Conservation (phyloP, 1,140 invertebrate species). For the Cydia strobilella region DNA sequence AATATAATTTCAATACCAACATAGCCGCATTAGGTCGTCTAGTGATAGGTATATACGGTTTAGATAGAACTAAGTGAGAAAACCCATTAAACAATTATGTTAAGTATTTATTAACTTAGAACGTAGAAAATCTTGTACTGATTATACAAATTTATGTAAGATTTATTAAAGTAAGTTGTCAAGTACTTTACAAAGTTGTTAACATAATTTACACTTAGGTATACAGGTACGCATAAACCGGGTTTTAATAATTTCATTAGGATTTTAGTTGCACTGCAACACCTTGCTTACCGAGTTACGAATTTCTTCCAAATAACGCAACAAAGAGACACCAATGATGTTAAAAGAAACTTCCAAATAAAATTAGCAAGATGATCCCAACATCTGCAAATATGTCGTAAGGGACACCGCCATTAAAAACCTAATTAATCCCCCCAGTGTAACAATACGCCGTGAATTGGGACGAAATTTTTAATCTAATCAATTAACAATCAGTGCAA, state of each 20-base stretch:
- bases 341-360: slow-evolving; percentile 18
- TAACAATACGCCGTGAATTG: slow-evolving; percentile 69
- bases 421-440: slow-evolving; percentile 63
- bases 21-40: no score
- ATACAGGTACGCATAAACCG: not conserved
- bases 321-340: not conserved
- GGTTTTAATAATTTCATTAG: not conserved
- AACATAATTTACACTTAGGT: slow-evolving; percentile 1
- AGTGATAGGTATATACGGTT: not conserved
- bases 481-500: slow-evolving; percentile 80
- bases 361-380: slow-evolving; percentile 41
- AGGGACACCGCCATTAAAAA: slow-evolving; percentile 70
- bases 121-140: slow-evolving; percentile 17
- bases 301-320: not conserved
- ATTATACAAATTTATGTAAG: slow-evolving; percentile 32
- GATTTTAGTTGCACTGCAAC: not conserved
- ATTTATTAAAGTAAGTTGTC: slow-evolving; percentile 9
- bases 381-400: slow-evolving; percentile 67
- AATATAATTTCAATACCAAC: no score
- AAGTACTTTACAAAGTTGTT: slow-evolving; percentile 5
- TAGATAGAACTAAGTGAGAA: slow-evolving; percentile 10
- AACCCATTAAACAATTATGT: slow-evolving; percentile 17
- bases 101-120: slow-evolving; percentile 21
- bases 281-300: not conserved
- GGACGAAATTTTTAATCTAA: slow-evolving; percentile 78